phyloP scores from a whole-genome alignment of 1,140 invertebrate species.

The Heliconius himera region DNA sequence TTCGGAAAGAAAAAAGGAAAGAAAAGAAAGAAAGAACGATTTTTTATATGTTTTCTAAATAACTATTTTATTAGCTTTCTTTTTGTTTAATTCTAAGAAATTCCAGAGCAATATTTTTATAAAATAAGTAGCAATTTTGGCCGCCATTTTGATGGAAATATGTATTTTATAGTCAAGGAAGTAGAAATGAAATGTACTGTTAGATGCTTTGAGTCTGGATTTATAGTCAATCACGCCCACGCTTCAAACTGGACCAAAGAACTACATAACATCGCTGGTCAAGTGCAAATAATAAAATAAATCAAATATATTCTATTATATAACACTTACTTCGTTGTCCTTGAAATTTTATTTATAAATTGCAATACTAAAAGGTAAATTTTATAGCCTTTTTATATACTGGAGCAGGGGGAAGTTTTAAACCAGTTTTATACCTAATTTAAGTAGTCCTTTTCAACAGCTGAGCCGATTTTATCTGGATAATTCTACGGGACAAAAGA shows the following conservation, averaged over 20 bases:
- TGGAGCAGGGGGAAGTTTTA: not conserved
- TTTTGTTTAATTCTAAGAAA: not conserved
- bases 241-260: slow-evolving; percentile 20
- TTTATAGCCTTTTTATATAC: not conserved
- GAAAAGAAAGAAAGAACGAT: not conserved
- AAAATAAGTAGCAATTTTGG: not conserved
- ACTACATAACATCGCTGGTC: slow-evolving; percentile 21
- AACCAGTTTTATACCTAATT: slow-evolving; percentile 3
- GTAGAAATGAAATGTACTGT: slow-evolving; percentile 9
- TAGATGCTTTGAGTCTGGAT: slow-evolving; percentile 10
- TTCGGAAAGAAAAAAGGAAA: too few species aligned
- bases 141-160: not conserved
- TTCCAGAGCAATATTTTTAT: not conserved
- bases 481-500: not conserved
- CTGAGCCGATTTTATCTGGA: not conserved
- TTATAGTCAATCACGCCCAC: slow-evolving; percentile 35
- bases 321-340: not conserved
- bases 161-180: slow-evolving; percentile 15
- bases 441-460: slow-evolving; percentile 7
- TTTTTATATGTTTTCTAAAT: not conserved
- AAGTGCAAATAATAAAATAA: slow-evolving; percentile 28
- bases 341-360: slow-evolving; percentile 2
- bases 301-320: not conserved
- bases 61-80: not conserved
- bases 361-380: not conserved